These are phyloP conservation scores for Falcunculus frontatus DNA, from an alignment of 2,113 vertebrate species.

Conservation along the genomic window DNA sequence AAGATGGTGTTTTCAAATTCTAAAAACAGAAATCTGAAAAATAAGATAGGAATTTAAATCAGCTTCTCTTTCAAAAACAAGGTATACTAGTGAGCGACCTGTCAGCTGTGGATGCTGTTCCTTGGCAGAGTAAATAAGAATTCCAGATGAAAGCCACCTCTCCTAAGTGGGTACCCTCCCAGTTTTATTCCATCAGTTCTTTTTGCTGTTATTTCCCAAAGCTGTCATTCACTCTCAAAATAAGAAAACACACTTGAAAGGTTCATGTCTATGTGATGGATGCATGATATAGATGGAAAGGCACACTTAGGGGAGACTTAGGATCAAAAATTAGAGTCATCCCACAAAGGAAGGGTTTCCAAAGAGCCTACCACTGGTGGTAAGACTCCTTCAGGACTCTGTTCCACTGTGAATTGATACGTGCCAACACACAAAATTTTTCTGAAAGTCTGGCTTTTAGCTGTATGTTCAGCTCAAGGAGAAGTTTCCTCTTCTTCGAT, in stretches of 20 bases:
- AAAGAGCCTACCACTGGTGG: not conserved
- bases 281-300: not conserved
- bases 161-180: not conserved
- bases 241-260: not conserved
- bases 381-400: not conserved
- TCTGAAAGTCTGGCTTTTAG: not conserved
- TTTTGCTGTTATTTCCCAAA: not conserved
- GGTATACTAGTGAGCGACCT: not conserved
- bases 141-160: not conserved
- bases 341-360: not conserved
- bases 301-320: not conserved
- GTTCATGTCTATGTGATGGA: not conserved
- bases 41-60: conserved; percentile 18
- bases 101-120: not conserved
- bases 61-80: not conserved
- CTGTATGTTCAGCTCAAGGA: not conserved
- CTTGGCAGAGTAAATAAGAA: not conserved
- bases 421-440: not conserved
- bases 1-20: conserved; percentile 72
- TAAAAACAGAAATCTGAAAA: conserved; percentile 71
- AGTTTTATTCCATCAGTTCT: not conserved
- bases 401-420: not conserved
- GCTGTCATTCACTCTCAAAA: not conserved
- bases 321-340: not conserved
- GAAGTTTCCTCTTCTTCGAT: not conserved